Evolutionary conservation across 1,140 invertebrate genomes (phyloP), one percentile per base, ranked within the genome.

Genomic region (Ylistrum balloti): DNA sequence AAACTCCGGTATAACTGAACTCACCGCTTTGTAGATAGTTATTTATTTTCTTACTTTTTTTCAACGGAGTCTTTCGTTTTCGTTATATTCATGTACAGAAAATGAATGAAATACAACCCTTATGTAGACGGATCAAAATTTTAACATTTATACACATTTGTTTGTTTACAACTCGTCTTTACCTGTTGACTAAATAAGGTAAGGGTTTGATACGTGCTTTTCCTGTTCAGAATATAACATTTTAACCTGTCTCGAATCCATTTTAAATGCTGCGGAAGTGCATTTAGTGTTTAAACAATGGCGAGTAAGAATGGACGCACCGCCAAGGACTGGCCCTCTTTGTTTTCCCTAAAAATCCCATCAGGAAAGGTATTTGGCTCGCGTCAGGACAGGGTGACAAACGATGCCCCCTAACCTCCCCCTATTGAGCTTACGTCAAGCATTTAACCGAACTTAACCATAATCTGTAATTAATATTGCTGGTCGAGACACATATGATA

Each of bases 401-500:
- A 74, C 56, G 22, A 17, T 74, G 56, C 0, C 56, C 56, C n/a
- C 56, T 74, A 74, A 74, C 56, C 56, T 28, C 56, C n/a, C 56
- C 22, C 56, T 74, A 74, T 74, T 74, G 56, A 74, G 56, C 56
- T n/a, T 74, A 74, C 56, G 56, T 74, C 56, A 28, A n/a, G 56
- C 17, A 28, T 74, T 74, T 74, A 74, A 74, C 56, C 56, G n/a
- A 74, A 74, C 56, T 74, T 74, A 45, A 74, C 56, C 56, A 74
- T 74, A 74, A 74, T 74, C 56, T 74, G 56, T 74, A 74, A 74
- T 74, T 74, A 74, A 74, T 74, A 28, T 74, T 74, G 22, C 17
- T 74, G 7, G 56, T 5, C 1, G 56, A 74, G 56, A 74, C 56
- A 74, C 22, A 74, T 74, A n/a, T 74, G 56, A 74, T 74, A n/a